Base-by-base conservation (phyloP, 2,888 invertebrate species). In the Thelaira solivaga region DNA sequence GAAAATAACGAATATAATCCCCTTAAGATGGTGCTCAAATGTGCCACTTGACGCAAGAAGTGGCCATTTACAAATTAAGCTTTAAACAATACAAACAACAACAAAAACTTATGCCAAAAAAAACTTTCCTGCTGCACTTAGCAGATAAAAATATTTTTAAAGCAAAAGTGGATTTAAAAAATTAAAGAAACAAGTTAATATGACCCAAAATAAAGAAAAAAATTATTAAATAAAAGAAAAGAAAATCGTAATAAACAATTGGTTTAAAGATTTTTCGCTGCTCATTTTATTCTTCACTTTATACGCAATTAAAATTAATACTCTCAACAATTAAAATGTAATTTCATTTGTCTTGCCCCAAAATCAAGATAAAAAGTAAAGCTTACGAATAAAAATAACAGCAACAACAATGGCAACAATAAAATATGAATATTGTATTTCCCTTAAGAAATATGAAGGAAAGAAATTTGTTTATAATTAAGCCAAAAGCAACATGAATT, bases 301-400 rank as follows among this genome's bases (percentile, higher is more conserved):
- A 74, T 74, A 78, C 61, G 55, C 74, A 78, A 74, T 78, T 74
- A 74, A 78, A 74, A 61, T 71, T 73, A 78, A 78, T 65, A 45
- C 61, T 53, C 69, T 69, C 41, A 78, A 59, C 74, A 78, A 74
- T 78, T 69, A 71, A 64, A 69, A 8, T 64, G 26, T 59, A 74
- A 74, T 69, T n/a, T 74, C 64, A 31, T 55, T 69, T 65, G 29
- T 49, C 59, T 41, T 59, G 41, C 22, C 6, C 20, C 20, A 41
- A 31, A 73, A 49, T 41, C 26, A 49, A 65, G 8, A 41, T 4
- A 55, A 65, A 73, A 13, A 10, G 43, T 11, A 18, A 36, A 45
- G n/a, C 8, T 10, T 34, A 26, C n/a, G 22, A 1, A 36, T n/a
- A 22, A 5, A 20, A 24, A 1, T 0, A 61, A 6, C 11, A 45